Conservation (phyloP, 2,113 vertebrate genomes). For the Labrus mixtus region DNA sequence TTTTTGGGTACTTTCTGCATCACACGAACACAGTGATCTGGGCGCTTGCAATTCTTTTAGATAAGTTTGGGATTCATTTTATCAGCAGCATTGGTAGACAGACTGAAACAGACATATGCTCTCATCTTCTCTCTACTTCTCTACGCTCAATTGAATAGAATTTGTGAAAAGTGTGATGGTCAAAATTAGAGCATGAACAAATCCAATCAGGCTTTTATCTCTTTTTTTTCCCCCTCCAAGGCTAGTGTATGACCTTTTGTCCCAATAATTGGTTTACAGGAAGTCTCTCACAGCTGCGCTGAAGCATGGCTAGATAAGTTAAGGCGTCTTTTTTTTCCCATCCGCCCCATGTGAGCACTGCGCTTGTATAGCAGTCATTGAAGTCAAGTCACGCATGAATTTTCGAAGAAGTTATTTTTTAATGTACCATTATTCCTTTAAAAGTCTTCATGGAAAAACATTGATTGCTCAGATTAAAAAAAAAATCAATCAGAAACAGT, state of each 20-base stretch:
- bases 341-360: constrained; percentile 24
- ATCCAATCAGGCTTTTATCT: constrained; percentile 75
- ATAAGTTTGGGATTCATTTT: constrained; percentile 46
- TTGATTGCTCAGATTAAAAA: constrained; percentile 22
- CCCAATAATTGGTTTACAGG: constrained; percentile 77
- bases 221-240: constrained; percentile 59
- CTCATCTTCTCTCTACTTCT: constrained; percentile 50
- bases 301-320: constrained; percentile 65
- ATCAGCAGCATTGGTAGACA: constrained; percentile 28
- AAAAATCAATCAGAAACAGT: constrained; percentile 9
- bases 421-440: background rate
- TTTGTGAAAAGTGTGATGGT: constrained; percentile 69
- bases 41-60: constrained; percentile 28
- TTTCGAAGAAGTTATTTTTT: background rate
- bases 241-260: constrained; percentile 72
- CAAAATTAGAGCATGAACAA: constrained; percentile 77
- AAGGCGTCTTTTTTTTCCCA: constrained; percentile 46
- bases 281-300: constrained; percentile 66
- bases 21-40: constrained; percentile 25
- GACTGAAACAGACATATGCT: constrained; percentile 19
- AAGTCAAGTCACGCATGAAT: constrained; percentile 27
- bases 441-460: constrained; percentile 14
- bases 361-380: constrained; percentile 33
- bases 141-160: constrained; percentile 61
- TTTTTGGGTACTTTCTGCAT: constrained; percentile 34